Evolutionary conservation across 2,797 vertebrate species (phyloP), one percentile per base, ranked within the genome.

Genomic region (Leuciscus waleckii): DNA sequence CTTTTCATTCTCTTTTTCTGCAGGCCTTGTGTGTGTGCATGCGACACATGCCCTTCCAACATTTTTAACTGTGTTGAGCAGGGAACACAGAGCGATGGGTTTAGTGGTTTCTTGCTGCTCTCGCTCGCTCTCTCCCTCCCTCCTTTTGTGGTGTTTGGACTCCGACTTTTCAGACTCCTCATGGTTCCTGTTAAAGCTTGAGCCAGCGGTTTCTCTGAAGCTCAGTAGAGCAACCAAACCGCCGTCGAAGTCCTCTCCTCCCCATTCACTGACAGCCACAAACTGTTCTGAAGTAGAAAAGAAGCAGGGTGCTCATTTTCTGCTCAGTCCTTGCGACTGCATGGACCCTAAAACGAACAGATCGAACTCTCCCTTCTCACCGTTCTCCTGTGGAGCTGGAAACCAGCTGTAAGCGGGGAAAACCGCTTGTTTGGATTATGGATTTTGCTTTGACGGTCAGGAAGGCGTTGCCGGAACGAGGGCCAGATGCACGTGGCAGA

Each of bases 191-290:
- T 90, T 89, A 87, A 87, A 89, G 85, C 85, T 85, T 79, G 63
- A 89, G 89, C 88, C 90, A 90, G 90, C 70, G 88, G 87, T 89
- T 90, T 86, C 82, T 88, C 79, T 87, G 84, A 81, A 85, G 83
- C 88, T 85, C 70, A 54, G 84, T 80, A 83, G 88, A 85, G 78
- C 83, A 69, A 86, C 87, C 77, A 41, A 85, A 85, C 88, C 83
- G 19, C 87, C 37, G 80, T 78, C 71, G 58, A 67, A 29, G 46
- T 71, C 77, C 85, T 83, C 81, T 81, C 73, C 70, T 82, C 84
- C 80, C 79, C 51, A 56, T 76, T 80, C 69, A 58, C 85, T 82
- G 74, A 81, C 80, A 81, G 73, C 85, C 85, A 37, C 85, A 81
- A 70, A 70, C 73, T 86, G 71, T 56, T 63, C 77, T 26, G 71